Conservation (phyloP, 1,140 invertebrate species). For the Tribolium castaneum region DNA sequence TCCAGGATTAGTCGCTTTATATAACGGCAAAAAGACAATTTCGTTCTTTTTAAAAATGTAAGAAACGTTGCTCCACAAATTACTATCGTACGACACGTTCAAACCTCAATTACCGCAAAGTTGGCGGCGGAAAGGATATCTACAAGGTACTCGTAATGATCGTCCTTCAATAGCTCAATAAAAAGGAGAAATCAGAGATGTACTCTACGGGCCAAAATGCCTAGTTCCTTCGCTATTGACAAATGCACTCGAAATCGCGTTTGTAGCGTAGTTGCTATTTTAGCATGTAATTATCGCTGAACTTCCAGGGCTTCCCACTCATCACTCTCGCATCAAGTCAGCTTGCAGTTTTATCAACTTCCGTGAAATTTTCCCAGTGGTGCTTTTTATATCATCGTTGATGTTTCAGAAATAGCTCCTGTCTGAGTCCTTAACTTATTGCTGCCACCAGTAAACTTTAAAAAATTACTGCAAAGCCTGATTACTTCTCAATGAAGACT, state of each 20-base stretch:
- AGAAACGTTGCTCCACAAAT: slow-evolving; percentile 28
- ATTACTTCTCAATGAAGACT: not conserved
- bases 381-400: slow-evolving; percentile 4
- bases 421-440: slow-evolving; percentile 9
- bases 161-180: slow-evolving; percentile 3
- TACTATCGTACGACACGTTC: slow-evolving; percentile 40
- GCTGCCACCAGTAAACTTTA: not conserved
- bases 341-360: not conserved
- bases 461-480: not conserved
- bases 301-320: not conserved
- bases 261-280: not conserved
- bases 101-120: slow-evolving; percentile 36
- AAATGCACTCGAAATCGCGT: not conserved
- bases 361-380: not conserved
- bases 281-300: not conserved
- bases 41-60: slow-evolving; percentile 36
- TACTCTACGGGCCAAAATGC: too few relatives aligned
- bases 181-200: not conserved
- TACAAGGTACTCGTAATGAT: slow-evolving; percentile 8
- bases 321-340: not conserved
- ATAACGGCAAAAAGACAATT: slow-evolving; percentile 39
- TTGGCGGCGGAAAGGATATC: slow-evolving; percentile 21
- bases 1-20: slow-evolving; percentile 38
- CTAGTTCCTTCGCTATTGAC: not conserved
- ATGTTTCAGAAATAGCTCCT: slow-evolving; percentile 10